Evolutionary conservation across 2,888 invertebrate species (phyloP).

Genomic region (Galerucella nymphaeae): DNA sequence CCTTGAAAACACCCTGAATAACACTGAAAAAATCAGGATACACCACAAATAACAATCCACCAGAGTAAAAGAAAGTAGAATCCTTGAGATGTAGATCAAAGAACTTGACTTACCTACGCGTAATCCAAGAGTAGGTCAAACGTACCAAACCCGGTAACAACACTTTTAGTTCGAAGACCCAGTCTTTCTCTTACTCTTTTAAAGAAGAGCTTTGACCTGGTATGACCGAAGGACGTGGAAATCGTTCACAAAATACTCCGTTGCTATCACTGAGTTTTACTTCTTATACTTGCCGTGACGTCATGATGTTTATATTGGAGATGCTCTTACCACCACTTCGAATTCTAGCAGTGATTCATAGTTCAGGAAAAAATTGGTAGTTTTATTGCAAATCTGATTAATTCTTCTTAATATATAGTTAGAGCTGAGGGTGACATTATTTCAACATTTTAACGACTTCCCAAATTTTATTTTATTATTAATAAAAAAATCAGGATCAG

Average conservation of each 20-base stretch:
- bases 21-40: slow-evolving; percentile 20
- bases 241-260: slow-evolving; percentile 58
- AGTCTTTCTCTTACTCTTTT: slow-evolving; percentile 2
- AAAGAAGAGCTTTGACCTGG: slow-evolving; percentile 60
- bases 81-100: slow-evolving; percentile 30
- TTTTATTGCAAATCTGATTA: neutral
- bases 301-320: slow-evolving; percentile 45
- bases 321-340: slow-evolving; percentile 41
- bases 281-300: slow-evolving; percentile 62
- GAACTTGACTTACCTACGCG: slow-evolving; percentile 46
- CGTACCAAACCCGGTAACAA: slow-evolving; percentile 39
- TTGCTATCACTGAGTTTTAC: slow-evolving; percentile 55
- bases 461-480: no score
- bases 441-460: no score
- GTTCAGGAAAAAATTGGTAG: neutral
- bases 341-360: slow-evolving; percentile 4
- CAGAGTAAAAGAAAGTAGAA: slow-evolving; percentile 19
- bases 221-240: slow-evolving; percentile 58
- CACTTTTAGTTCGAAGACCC: slow-evolving; percentile 43
- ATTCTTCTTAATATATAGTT: neutral
- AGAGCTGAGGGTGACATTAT: no score
- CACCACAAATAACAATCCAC: slow-evolving; percentile 24
- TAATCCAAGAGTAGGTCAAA: slow-evolving; percentile 49
- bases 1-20: slow-evolving; percentile 4
- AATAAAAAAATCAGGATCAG: no score